phyloP scores from a whole-genome alignment of 2,797 vertebrate species.

The Orestias chungarensis region DNA sequence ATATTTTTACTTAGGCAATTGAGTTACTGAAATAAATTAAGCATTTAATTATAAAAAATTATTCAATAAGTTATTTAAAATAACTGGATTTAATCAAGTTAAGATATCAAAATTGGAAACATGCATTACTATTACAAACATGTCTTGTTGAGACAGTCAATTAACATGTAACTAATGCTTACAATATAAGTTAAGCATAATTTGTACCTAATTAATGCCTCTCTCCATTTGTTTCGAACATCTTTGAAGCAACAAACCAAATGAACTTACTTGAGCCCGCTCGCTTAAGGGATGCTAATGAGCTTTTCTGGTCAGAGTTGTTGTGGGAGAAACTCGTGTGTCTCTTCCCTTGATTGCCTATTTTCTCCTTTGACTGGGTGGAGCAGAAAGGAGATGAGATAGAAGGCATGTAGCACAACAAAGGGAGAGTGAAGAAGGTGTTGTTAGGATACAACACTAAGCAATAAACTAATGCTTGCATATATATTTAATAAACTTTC shows the following conservation, averaged over 20 bases:
- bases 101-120: background rate
- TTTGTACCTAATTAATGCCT: background rate
- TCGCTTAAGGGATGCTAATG: constrained; percentile 87
- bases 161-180: background rate
- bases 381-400: constrained; percentile 16
- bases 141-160: background rate
- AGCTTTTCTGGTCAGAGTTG: constrained; percentile 84
- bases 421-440: constrained; percentile 13
- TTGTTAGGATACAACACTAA: constrained; percentile 13
- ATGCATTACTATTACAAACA: background rate
- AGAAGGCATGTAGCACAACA: constrained; percentile 32
- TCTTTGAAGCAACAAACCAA: background rate
- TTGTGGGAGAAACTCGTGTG: constrained; percentile 90
- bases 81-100: background rate
- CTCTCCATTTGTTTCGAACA: background rate
- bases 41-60: background rate
- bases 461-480: constrained; percentile 14
- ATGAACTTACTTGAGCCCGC: constrained; percentile 86
- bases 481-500: constrained; percentile 11
- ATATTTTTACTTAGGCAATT: background rate
- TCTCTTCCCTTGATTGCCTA: constrained; percentile 84
- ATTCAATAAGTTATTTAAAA: background rate
- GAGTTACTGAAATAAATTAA: background rate
- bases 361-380: constrained; percentile 70
- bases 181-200: background rate